Percentiles rank a stretch among this genome's conserved stretches.
phyloP scores from a whole-genome alignment of 2,888 invertebrate species.

The Troglohyphantes excavatus region DNA sequence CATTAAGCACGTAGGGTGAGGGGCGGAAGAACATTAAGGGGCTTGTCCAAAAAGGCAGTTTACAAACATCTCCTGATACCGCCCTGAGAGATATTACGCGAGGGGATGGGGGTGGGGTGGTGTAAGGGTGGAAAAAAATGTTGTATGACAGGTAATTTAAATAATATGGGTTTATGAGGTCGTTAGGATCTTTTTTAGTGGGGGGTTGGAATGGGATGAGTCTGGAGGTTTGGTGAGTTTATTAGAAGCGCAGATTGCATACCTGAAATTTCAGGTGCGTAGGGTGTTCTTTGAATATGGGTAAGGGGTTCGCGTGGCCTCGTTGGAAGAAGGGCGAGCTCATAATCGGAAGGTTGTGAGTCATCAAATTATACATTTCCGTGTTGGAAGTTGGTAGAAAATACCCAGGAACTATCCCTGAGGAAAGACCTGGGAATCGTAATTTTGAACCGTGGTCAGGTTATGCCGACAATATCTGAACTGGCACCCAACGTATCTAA shows the following conservation, averaged over 20 bases:
- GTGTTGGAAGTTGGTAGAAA: too few relatives aligned
- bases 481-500: too few relatives aligned
- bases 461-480: too few relatives aligned
- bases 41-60: slow-evolving; percentile 55
- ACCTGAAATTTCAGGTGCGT: not conserved
- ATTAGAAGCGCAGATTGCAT: not conserved
- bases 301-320: too few relatives aligned
- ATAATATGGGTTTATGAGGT: slow-evolving; percentile 5
- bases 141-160: not conserved
- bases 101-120: not conserved
- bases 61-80: slow-evolving; percentile 23
- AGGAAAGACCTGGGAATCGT: too few relatives aligned
- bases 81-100: not conserved
- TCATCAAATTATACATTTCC: too few relatives aligned
- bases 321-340: too few relatives aligned
- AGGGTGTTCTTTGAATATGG: not conserved
- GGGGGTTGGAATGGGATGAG: not conserved
- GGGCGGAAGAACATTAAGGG: slow-evolving; percentile 22
- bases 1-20: slow-evolving; percentile 57
- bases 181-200: not conserved
- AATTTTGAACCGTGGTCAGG: too few relatives aligned
- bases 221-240: not conserved
- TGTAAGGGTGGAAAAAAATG: not conserved
- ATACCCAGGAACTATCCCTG: too few relatives aligned
- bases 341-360: too few relatives aligned